Conservation (phyloP, 2,113 vertebrate species). For the Oreotrochilus melanogaster region DNA sequence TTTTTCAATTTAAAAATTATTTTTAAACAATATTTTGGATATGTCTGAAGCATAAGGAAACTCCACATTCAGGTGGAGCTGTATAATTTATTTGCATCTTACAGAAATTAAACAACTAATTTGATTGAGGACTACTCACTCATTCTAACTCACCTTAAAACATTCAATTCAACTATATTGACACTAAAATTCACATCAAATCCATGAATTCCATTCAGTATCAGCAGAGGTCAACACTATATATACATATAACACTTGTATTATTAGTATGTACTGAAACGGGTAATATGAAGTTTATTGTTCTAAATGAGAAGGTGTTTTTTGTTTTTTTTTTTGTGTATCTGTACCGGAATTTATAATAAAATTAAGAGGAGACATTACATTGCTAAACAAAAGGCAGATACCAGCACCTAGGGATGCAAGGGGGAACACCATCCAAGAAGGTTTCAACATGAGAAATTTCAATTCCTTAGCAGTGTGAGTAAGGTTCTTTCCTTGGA, state of each 20-base stretch:
- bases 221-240: not conserved
- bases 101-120: not conserved
- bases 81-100: not conserved
- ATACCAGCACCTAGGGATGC: not conserved
- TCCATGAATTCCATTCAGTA: not conserved
- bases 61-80: not conserved
- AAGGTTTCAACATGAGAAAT: not conserved
- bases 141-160: not conserved
- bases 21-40: not conserved
- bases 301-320: not conserved
- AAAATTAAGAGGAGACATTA: not conserved
- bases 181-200: not conserved
- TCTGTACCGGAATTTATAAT: not conserved
- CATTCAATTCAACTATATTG: not conserved
- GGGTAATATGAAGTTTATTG: not conserved
- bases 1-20: not conserved
- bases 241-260: not conserved
- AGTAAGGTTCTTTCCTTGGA: fast-evolving
- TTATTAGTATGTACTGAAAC: not conserved
- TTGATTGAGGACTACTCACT: not conserved
- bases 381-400: not conserved
- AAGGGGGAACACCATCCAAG: not conserved
- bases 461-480: not conserved
- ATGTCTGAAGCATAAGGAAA: not conserved
- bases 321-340: not conserved